Evolutionary conservation across 1,140 invertebrate species (phyloP), one percentile per base, ranked within the genome.

Genomic region (Meloidogyne exigua): DNA sequence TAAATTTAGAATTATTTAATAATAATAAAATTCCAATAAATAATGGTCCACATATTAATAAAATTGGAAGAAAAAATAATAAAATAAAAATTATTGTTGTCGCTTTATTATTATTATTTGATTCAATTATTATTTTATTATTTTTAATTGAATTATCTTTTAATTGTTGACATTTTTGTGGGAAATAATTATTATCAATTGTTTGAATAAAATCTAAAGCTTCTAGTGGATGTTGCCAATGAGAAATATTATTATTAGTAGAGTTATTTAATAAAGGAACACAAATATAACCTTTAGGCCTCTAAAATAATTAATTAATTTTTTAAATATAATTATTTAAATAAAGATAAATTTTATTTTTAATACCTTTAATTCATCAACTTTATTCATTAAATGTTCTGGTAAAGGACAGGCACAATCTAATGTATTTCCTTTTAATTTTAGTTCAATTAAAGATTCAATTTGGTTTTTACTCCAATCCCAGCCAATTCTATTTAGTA

Each of bases 11-110:
- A 57, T 9, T 57, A 57, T 57, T 49, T 49, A 49, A 57, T 57
- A 57, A n/a, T 49, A 49, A 57, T 57, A 57, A n/a, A 57, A 57
- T 57, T 57, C 49, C 49, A 57, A 57, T 57, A 49, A 49, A 18
- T 49, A 49, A 49, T n/a, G 49, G 18, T 9, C 18, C 18, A n/a
- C 4, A 15, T 57, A 57, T 57, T 57, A 57, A 57, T 57, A 57
- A 18, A 49, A 49, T 49, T 49, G 44, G 44, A 49, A 49, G 18
- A 7, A 57, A 57, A 57, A 57, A 57, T 57, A 57, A 57, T 15
- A n/a, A n/a, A n/a, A n/a, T n/a, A 15, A 57, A 57, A 9, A n/a
- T n/a, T 15, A n/a, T 57, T 57, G n/a, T n/a, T 15, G n/a, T n/a
- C n/a, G n/a, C n/a, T n/a, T n/a, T n/a, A n/a, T 57, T 57, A 57